A percentile compares a stretch with the other conserved stretches of the same genome.
phyloP scores from a whole-genome alignment of 2,797 vertebrate species.

The Pangasius larnaudii region DNA sequence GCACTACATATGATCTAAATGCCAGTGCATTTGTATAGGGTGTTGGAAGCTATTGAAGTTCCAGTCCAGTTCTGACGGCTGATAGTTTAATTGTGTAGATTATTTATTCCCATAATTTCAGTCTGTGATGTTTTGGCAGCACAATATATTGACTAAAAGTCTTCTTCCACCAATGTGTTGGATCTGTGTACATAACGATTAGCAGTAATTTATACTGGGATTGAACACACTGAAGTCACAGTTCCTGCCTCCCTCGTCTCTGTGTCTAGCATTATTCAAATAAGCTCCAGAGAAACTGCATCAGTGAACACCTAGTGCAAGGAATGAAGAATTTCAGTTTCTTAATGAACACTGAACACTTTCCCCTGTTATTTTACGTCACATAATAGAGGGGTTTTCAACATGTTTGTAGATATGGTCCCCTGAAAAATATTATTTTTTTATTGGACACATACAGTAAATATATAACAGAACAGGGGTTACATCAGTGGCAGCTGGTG shows the following conservation, averaged over 20 bases:
- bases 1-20: neutral
- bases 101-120: neutral
- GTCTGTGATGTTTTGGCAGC: neutral
- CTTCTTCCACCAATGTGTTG: neutral
- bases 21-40: neutral
- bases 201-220: neutral
- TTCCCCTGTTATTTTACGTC: neutral
- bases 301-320: neutral
- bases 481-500: neutral
- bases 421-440: neutral
- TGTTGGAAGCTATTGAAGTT: neutral
- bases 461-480: neutral
- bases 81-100: neutral
- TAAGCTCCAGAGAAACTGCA: neutral
- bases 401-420: neutral
- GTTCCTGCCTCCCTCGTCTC: neutral
- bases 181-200: neutral
- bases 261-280: slow-evolving; percentile 2
- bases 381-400: no score
- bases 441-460: neutral
- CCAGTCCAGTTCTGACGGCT: neutral
- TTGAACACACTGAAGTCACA: neutral
- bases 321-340: neutral
- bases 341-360: neutral
- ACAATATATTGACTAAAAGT: neutral